These are phyloP conservation scores for Heterohyrax brucei DNA, from an alignment of 2,797 vertebrate species.

Conservation along the genomic window DNA sequence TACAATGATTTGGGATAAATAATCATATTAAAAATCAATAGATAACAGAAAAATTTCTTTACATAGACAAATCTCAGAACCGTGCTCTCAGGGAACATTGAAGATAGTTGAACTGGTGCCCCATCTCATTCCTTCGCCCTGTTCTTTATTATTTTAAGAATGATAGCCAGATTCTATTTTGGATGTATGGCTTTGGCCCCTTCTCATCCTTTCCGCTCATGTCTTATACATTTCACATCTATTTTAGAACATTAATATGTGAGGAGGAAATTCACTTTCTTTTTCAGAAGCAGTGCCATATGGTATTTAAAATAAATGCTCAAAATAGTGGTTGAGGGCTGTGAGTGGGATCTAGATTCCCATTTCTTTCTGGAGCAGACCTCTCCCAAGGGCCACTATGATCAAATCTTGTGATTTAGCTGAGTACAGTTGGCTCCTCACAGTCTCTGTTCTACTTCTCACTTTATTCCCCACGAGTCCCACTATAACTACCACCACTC, in stretches of 20 bases:
- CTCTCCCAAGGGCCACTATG: background rate
- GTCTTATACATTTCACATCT: background rate
- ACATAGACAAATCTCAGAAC: background rate
- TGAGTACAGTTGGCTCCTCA: background rate
- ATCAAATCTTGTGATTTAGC: slow-evolving; percentile 3
- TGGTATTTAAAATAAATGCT: slow-evolving; percentile 33
- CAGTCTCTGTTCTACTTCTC: background rate
- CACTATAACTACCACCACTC: background rate
- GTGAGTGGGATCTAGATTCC: background rate
- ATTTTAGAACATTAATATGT: background rate
- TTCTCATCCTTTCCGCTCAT: background rate
- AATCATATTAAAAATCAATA: background rate
- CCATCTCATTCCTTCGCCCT: background rate
- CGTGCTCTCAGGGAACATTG: background rate
- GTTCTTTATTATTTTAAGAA: background rate
- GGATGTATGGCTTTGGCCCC: fast-evolving
- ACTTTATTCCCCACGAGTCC: background rate
- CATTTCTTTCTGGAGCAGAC: slow-evolving; percentile 9
- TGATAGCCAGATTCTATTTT: background rate
- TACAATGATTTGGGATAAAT: background rate
- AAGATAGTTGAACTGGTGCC: background rate
- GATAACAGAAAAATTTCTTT: background rate
- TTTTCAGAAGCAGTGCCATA: background rate
- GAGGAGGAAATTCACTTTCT: slow-evolving; percentile 18
- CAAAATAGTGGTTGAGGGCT: background rate